Conservation (phyloP, 2,888 invertebrate genomes). For the Patella depressa region DNA sequence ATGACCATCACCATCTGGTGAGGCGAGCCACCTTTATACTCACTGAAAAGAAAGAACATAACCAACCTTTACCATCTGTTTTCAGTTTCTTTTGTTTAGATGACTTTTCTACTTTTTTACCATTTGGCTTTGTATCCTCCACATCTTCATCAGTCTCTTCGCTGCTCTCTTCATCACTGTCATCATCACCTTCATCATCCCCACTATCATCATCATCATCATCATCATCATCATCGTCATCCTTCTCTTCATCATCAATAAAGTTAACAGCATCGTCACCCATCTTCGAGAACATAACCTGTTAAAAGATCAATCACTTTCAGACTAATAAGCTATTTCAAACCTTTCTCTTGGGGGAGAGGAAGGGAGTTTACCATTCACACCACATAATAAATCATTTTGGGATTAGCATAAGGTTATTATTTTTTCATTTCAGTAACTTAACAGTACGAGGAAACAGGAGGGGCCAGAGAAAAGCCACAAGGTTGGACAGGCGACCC, state of each 20-base stretch:
- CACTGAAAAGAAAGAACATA: no score
- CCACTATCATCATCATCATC: conserved; percentile 31
- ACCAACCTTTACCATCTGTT: not conserved
- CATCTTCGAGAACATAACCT: conserved; percentile 6
- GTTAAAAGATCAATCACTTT: not conserved
- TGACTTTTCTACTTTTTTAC: conserved; percentile 23
- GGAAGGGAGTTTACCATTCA: not conserved
- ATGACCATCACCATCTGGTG: no score
- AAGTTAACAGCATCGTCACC: conserved; percentile 29
- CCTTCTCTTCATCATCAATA: conserved; percentile 28
- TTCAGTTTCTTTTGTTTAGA: not conserved
- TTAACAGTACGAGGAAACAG: not conserved
- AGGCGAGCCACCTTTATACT: no score
- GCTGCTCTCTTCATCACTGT: not conserved
- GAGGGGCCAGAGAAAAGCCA: no score
- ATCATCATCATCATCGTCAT: conserved; percentile 28
- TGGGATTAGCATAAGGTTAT: no score
- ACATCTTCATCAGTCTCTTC: not conserved
- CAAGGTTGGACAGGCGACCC: no score
- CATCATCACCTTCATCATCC: conserved; percentile 18
- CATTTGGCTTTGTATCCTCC: conserved; percentile 18
- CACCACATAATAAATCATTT: no score
- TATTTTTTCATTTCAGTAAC: conserved; percentile 12
- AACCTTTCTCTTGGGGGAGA: no score
- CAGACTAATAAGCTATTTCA: no score